Evolutionary conservation across 53 echinoderm and acorn worm species (phyloP), one percentile per base, ranked within the genome.

Genomic region (Holothuria leucospilota): DNA sequence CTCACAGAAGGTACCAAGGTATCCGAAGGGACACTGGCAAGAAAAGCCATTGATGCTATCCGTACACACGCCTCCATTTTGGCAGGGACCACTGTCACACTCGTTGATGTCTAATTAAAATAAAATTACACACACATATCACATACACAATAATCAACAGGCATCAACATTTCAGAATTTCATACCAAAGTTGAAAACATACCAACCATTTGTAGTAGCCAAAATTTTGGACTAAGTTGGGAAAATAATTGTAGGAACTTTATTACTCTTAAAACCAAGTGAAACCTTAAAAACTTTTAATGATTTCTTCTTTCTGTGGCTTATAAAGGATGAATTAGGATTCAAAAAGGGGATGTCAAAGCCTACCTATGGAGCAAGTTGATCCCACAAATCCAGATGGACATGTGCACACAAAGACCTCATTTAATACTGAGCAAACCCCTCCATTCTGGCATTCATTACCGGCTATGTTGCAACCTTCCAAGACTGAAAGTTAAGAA

Each of bases 1-100:
- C 21, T 92, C 82, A 82, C 92, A 92, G 66, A 63, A 72, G 12
- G 61, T 29, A 1, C 92, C 92, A 20, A 41, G 30, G 61, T 62
- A 91, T 13, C 91, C 91, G 14, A 67, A 20, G 27, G 70, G 68
- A 85, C 91, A 91, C 24, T 24, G 40, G 39, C 91, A 91, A 20
- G 49, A 26, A 62, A 82, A 91, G 66, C 56, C 67, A 42, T 80
- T 80, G 24, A 18, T 77, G 0, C 62, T 71, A 65, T 90, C 87
- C 4, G 62, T 66, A 40, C 91, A 88, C 6, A 70, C 63, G 0
- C 84, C 91, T 25, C 85, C 80, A 29, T 91, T 88, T 69, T 59
- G 71, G 62, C 91, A 91, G 8, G 91, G 91, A 41, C 51, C 62
- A 46, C 87, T 87, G 10, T 59, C 79, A 51, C 87, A 87, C 62